Evolutionary conservation across 2,797 vertebrate species (phyloP).

Genomic region (Ceyx erithaca): DNA sequence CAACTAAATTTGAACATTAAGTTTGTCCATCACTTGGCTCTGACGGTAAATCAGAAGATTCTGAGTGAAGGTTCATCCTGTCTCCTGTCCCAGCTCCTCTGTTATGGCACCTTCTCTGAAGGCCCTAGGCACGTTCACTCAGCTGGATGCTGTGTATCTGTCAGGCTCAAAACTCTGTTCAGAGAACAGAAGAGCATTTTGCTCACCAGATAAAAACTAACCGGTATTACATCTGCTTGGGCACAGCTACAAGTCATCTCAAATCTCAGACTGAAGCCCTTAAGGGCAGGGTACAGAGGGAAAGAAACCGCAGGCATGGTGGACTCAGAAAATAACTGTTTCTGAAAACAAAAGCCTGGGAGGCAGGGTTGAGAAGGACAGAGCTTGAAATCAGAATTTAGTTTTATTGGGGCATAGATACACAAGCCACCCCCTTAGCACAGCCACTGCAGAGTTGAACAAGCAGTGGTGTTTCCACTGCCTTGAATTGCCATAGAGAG

Average conservation of each 20-base stretch:
- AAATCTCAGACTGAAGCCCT: neutral
- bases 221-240: neutral
- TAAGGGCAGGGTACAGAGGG: neutral
- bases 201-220: neutral
- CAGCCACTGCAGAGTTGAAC: neutral
- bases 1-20: neutral
- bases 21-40: neutral
- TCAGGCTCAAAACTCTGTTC: neutral
- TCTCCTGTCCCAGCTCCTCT: neutral
- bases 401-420: neutral
- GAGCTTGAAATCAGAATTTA: neutral
- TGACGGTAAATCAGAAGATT: neutral
- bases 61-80: neutral
- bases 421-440: neutral
- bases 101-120: neutral
- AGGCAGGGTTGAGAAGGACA: neutral
- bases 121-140: fast-evolving
- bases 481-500: fast-evolving
- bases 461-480: neutral
- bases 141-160: neutral
- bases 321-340: neutral
- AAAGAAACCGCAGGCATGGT: neutral
- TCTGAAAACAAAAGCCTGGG: neutral
- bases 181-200: neutral
- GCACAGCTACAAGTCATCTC: neutral